Evolutionary conservation across 2,113 vertebrate genomes (phyloP).

Genomic region (Mormyrus lacerda): DNA sequence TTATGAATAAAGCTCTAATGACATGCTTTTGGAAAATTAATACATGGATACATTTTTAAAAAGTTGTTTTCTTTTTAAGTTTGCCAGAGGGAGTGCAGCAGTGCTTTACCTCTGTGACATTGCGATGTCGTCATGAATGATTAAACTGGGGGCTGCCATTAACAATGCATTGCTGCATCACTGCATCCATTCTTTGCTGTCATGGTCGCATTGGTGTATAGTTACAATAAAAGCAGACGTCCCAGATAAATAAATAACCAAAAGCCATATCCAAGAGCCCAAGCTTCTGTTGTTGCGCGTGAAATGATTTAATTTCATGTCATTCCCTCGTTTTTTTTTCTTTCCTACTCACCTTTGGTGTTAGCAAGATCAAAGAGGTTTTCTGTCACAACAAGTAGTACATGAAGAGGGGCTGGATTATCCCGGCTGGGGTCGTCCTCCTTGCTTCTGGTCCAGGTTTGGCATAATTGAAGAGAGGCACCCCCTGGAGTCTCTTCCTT

Average conservation of each 20-base stretch:
- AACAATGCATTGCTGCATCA: conserved; percentile 14
- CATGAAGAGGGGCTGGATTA: conserved; percentile 36
- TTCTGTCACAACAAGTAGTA: conserved; percentile 25
- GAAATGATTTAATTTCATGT: conserved; percentile 39
- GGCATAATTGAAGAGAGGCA: conserved; percentile 42
- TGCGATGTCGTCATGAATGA: conserved; percentile 11
- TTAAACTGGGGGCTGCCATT: not conserved
- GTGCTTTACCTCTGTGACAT: conserved; percentile 5
- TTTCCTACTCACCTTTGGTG: conserved; percentile 35
- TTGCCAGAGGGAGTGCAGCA: conserved; percentile 13
- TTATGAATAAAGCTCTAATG: conserved; percentile 44
- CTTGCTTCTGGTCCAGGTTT: conserved; percentile 19
- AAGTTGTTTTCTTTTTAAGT: conserved; percentile 34
- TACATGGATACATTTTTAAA: conserved; percentile 36
- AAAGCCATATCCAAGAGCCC: not conserved
- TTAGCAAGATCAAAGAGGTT: conserved; percentile 35
- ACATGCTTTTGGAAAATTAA: conserved; percentile 45
- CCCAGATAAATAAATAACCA: conserved; percentile 16
- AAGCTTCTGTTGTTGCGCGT: conserved; percentile 11
- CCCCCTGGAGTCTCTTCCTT: conserved; percentile 23
- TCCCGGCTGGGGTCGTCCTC: conserved; percentile 28
- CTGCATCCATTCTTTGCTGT: not conserved
- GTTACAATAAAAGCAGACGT: conserved; percentile 1
- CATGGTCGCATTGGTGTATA: not conserved
- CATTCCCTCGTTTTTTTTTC: conserved; percentile 28